Evolutionary conservation across 1,140 invertebrate genomes (phyloP), one percentile per base, ranked within the genome.

Genomic region (Drosophila guanche): DNA sequence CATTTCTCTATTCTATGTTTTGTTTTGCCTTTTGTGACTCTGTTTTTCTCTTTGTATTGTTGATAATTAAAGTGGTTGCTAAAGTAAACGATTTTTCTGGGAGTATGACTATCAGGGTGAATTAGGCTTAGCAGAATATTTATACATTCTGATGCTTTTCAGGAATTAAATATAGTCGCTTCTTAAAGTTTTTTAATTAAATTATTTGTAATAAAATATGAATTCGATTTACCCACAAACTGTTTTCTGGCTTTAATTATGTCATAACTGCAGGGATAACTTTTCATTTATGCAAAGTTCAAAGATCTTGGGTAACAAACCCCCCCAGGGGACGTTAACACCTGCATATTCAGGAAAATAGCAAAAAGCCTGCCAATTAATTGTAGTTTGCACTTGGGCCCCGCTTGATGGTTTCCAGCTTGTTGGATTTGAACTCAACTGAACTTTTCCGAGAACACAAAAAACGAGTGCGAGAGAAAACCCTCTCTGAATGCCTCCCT

Each of bases 391-490:
- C 20, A 62, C 76, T 67, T 50, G 50, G 60, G 53, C 29, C 58
- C 37, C 8, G 71, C 76, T 86, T 81, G 65, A 88, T 81, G 88
- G 81, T 88, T 85, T 86, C 81, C 81, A 85, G 60, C 81, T 85
- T 85, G 81, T 85, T 85, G 74, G 77, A 79, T 85, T 85, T 86
- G 81, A 85, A 85, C 81, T 81, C 68, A 86, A 81, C 73, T 88
- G 83, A 86, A 86, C 81, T 88, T 85, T 76, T 80, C 74, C 70
- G 66, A 69, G 66, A 69, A 69, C 66, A 67, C 50, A 69, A 53
- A 68, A 53, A 45, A 33, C 60, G 72, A 77, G 77, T 48, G 57
- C 67, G 56, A 71, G 43, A 62, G 58, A 46, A 53, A 55, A 40
- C 27, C 40, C 52, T 57, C 37, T 43, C 46, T 37, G 33, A 37